A percentile compares a stretch with the other conserved stretches of the same genome.
Conservation (phyloP, 2,888 invertebrate genomes). For the Drosophila lacicola region DNA sequence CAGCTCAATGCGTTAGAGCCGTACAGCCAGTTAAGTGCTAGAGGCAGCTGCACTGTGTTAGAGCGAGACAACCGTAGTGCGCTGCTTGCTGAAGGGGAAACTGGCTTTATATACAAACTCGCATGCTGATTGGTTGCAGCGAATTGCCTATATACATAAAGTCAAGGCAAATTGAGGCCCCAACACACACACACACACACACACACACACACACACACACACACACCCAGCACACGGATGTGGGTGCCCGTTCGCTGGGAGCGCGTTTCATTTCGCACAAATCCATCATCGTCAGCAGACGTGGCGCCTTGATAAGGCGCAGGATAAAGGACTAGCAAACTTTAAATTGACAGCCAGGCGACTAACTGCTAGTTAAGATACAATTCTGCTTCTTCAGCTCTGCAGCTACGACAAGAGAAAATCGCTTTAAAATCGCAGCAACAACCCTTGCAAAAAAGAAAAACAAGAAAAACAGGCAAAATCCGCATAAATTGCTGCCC, state of each 20-base stretch:
- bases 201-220: constrained; percentile 5
- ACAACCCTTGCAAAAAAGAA: constrained; percentile 32
- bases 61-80: constrained; percentile 17
- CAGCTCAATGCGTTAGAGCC: constrained; percentile 15
- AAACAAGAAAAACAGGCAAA: neutral
- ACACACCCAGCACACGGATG: constrained; percentile 10
- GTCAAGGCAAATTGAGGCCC: constrained; percentile 3
- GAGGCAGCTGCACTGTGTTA: neutral
- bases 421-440: constrained; percentile 7
- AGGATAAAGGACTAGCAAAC: constrained; percentile 10
- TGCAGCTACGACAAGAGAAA: neutral
- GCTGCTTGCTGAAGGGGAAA: constrained; percentile 44
- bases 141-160: constrained; percentile 28
- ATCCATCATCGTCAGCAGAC: constrained; percentile 75
- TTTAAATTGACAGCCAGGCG: neutral
- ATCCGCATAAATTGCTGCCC: constrained; percentile 19
- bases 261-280: constrained; percentile 54
- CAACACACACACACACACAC: neutral
- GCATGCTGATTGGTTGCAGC: constrained; percentile 39
- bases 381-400: neutral
- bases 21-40: constrained; percentile 3
- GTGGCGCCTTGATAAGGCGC: constrained; percentile 47
- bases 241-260: constrained; percentile 33
- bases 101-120: constrained; percentile 39
- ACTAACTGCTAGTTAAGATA: constrained; percentile 1